Evolutionary conservation across 1,140 invertebrate species (phyloP), one percentile per base, ranked within the genome.

Genomic region (Subanguina moxae): DNA sequence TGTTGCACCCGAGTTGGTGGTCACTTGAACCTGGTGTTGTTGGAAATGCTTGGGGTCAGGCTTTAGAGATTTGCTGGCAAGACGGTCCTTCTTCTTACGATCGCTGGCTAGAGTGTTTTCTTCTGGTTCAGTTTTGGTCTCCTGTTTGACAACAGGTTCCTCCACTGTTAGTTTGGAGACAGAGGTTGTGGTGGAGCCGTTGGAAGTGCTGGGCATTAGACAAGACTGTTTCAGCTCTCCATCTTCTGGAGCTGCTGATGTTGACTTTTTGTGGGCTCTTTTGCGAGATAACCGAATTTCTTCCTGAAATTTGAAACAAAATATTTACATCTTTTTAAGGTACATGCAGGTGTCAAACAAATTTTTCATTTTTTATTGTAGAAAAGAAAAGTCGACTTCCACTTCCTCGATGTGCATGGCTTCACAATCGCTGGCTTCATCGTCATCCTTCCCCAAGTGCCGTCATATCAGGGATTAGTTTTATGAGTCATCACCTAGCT

Each of bases 1-100:
- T 90, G 42, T 64, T 45, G 59, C 65, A n/a, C 66, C 63, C n/a
- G 70, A 59, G 45, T 73, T 71, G 19, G 71, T 66, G n/a, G n/a
- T 8, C 15, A 25, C 48, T 25, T 52, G 48, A 7, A 38, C 3
- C 32, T 38, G 32, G 3, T 61, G 32, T 11, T 38, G 32, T 11
- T 38, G 32, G 28, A 61, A 61, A 61, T 30, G 5, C 27, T 61
- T 61, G 19, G 38, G 27, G 58, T 61, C 13, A 13, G 58, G 28
- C 19, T 43, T 30, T 3, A 21, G 58, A 25, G 58, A 5, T n/a
- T 30, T 61, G 58, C 28, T 61, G 19, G 58, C 58, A 21, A 61
- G 28, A 5, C 28, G 5, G 3, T 61, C 19, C 13, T 43, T 30
- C 38, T 61, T 61, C 19, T 30, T 21, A 8, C 58, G 58, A 30